Base-by-base conservation (phyloP, 1,140 invertebrate genomes). In the Drosophila serrata region DNA sequence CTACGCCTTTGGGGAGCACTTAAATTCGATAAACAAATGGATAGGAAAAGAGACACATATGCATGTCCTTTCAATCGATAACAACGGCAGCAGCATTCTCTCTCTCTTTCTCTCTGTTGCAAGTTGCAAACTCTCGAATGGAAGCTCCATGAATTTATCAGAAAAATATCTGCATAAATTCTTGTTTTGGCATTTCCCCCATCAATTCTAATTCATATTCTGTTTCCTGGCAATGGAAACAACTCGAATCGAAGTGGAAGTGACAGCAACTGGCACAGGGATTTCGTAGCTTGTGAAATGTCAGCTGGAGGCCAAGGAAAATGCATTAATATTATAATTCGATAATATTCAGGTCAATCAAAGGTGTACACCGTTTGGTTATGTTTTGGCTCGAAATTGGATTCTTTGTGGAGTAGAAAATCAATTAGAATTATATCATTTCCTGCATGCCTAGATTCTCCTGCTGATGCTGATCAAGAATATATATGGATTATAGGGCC, bases 11-110 rank as follows among this genome's bases (percentile, higher is more conserved):
- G 74, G 74, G 70, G 57, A 68, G 62, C 74, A 60, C 62, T 77
- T 65, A 55, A 77, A 77, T 77, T 77, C 42, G 74, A 77, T 77
- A 77, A 68, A 76, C 55, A 76, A 77, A 77, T 72, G 65, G 42
- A 15, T 11, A 40, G 40, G 7, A 57, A 40, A 53, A 42, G 35
- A 37, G 29, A 35, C 13, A 31, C 24, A 46, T 55, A 62, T 40
- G 24, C 58, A 74, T 73, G 69, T 64, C 24, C 51, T 27, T 33
- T n/a, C 31, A 56, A 75, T 73, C 43, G 67, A 73, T 49, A 72
- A 27, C 35, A 58, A 35, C 68, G 40, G 29, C 48, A 39, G 31
- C 19, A 42, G n/a, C 27, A 58, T 22, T 59, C 15, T 31, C 13
- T 22, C 24, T 4, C 9, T 17, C 24, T 11, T 49, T 31, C 13